Conservation (phyloP, 2,888 invertebrate genomes). For the Ochropleura plecta region DNA sequence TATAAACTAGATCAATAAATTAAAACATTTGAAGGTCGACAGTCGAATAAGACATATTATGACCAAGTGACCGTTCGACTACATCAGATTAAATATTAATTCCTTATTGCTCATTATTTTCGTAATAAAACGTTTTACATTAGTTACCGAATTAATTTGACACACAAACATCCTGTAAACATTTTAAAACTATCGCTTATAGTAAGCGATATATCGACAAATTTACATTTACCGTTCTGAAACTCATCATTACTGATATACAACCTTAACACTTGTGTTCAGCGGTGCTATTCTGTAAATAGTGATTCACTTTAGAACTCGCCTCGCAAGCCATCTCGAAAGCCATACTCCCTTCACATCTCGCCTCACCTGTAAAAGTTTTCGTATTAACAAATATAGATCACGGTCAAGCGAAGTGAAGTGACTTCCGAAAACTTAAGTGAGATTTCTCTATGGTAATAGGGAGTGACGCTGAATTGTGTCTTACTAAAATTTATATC, state of each 20-base stretch:
- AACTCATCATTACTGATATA: not conserved
- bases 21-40: constrained; percentile 23
- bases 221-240: constrained; percentile 8
- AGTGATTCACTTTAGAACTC: too few relatives aligned
- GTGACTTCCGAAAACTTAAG: too few relatives aligned
- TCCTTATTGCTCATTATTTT: constrained; percentile 54
- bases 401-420: too few relatives aligned
- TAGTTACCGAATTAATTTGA: constrained; percentile 56
- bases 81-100: constrained; percentile 29
- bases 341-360: too few relatives aligned
- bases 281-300: too few relatives aligned
- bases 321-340: too few relatives aligned
- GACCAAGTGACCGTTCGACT: not conserved
- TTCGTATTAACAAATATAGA: too few relatives aligned
- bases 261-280: not conserved
- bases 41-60: constrained; percentile 18
- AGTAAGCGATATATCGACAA: constrained; percentile 56
- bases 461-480: too few relatives aligned
- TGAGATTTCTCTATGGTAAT: too few relatives aligned
- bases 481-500: too few relatives aligned
- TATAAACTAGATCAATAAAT: constrained; percentile 54
- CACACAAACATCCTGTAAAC: constrained; percentile 60
- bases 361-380: too few relatives aligned
- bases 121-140: constrained; percentile 54
- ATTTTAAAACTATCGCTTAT: constrained; percentile 22